Conservation (phyloP, 1,140 invertebrate species). For the Drosophila pectinifera region DNA sequence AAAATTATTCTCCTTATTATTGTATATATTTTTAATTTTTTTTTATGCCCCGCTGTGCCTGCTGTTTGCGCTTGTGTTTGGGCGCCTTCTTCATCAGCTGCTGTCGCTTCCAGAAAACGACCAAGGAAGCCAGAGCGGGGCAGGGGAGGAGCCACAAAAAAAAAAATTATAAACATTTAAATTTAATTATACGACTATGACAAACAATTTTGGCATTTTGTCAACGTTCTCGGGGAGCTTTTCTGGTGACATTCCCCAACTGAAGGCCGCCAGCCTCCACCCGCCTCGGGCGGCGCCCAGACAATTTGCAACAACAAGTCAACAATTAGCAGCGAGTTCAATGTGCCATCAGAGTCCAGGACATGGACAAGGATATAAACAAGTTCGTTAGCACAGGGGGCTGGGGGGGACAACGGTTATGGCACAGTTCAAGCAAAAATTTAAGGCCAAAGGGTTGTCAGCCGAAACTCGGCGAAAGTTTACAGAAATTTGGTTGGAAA, state of each 20-base stretch:
- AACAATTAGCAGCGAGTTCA: constrained; percentile 51
- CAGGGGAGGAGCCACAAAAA: too few relatives aligned
- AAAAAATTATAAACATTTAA: constrained; percentile 74
- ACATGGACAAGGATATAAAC: constrained; percentile 49
- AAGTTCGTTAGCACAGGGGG: constrained; percentile 58
- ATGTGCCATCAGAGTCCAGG: constrained; percentile 37
- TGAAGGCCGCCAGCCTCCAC: neutral
- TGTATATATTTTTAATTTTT: constrained; percentile 11
- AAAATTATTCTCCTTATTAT: constrained; percentile 55
- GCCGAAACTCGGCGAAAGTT: neutral
- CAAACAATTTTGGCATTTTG: constrained; percentile 82
- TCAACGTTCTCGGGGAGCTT: constrained; percentile 35
- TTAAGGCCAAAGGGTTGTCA: constrained; percentile 1
- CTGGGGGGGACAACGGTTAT: too few relatives aligned
- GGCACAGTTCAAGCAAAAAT: constrained; percentile 5
- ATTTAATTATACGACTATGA: constrained; percentile 83
- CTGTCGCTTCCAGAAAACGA: constrained; percentile 47
- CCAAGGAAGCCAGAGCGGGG: too few relatives aligned
- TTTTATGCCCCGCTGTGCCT: constrained; percentile 12
- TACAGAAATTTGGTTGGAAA: too few relatives aligned
- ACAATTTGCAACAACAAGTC: constrained; percentile 51
- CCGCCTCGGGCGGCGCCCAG: neutral
- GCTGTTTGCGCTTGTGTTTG: constrained; percentile 6
- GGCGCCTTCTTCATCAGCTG: constrained; percentile 3
- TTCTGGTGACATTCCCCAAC: constrained; percentile 27